These are phyloP conservation scores for Dolichallabes microphthalmus DNA, from an alignment of 2,113 vertebrate genomes.

Conservation along the genomic window DNA sequence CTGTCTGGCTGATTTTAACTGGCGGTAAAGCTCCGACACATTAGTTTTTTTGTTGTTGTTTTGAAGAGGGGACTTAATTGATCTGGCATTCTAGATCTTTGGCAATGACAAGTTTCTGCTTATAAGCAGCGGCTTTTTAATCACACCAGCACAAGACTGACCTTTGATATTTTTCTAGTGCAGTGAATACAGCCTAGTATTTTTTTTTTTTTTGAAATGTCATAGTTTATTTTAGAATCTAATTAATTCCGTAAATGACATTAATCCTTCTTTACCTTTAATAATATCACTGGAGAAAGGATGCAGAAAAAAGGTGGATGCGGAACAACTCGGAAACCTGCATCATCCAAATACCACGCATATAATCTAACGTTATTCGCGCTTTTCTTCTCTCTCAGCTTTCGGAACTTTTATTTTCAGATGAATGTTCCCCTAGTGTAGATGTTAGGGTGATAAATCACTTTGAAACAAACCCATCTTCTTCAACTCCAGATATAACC, in stretches of 20 bases:
- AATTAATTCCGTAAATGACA: not conserved
- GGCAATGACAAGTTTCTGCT: not conserved
- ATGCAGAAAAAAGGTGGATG: not conserved
- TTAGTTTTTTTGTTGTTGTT: not conserved
- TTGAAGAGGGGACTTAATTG: not conserved
- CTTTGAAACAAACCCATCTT: constrained; percentile 60
- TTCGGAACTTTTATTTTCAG: constrained; percentile 33
- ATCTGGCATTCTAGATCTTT: not conserved
- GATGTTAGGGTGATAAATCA: constrained; percentile 62
- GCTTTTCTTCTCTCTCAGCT: not conserved
- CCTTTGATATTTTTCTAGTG: not conserved
- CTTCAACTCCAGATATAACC: constrained; percentile 58
- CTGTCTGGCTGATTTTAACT: not conserved
- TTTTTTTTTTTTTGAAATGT: not conserved
- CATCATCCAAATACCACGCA: not conserved
- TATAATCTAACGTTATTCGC: not conserved
- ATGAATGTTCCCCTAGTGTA: constrained; percentile 40
- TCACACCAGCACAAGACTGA: not conserved
- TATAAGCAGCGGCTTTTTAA: constrained; percentile 1
- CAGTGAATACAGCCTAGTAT: not conserved
- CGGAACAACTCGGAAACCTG: not conserved
- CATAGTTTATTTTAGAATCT: not conserved
- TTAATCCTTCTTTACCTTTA: not conserved
- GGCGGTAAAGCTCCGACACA: not conserved
- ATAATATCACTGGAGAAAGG: not conserved